Conservation (phyloP, 1,140 invertebrate genomes). For the Chironomus striatipennis region DNA sequence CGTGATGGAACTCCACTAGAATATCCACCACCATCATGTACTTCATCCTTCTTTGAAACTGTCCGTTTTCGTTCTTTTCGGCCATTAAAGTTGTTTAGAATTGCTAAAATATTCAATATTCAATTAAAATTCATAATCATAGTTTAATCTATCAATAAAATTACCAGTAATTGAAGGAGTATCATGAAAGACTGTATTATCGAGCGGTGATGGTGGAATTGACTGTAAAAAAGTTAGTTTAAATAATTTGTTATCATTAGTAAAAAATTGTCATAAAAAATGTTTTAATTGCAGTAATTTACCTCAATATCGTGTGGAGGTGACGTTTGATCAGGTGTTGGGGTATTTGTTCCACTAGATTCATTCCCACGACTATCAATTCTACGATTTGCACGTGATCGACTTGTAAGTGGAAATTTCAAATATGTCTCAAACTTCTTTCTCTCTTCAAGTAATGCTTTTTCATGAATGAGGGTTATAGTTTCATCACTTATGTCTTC, state of each 20-base stretch:
- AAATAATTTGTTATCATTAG: slow-evolving; percentile 24
- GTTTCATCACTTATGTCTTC: slow-evolving; percentile 62
- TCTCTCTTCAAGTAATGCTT: slow-evolving; percentile 67
- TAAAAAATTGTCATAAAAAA: neutral
- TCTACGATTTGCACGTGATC: slow-evolving; percentile 50
- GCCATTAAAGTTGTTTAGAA: neutral
- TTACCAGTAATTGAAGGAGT: slow-evolving; percentile 22
- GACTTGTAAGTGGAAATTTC: slow-evolving; percentile 51
- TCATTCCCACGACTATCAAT: slow-evolving; percentile 55
- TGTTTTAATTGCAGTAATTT: slow-evolving; percentile 12
- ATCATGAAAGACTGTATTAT: slow-evolving; percentile 24
- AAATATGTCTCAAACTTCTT: slow-evolving; percentile 66
- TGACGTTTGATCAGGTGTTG: slow-evolving; percentile 55
- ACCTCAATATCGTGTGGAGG: slow-evolving; percentile 38
- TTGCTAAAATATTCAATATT: neutral
- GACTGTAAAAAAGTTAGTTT: slow-evolving; percentile 24
- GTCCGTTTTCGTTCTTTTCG: neutral
- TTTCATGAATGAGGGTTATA: slow-evolving; percentile 56
- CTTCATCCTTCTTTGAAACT: slow-evolving; percentile 24
- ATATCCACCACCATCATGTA: neutral
- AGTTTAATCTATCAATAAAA: slow-evolving; percentile 25
- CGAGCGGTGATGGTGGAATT: slow-evolving; percentile 25
- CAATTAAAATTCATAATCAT: slow-evolving; percentile 43
- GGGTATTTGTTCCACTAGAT: slow-evolving; percentile 56
- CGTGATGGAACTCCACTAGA: neutral